A percentile compares a stretch with the other conserved stretches of the same genome.
These are phyloP conservation scores for Jaculus jaculus DNA, from an alignment of 2,113 vertebrate genomes.

Conservation along the genomic window DNA sequence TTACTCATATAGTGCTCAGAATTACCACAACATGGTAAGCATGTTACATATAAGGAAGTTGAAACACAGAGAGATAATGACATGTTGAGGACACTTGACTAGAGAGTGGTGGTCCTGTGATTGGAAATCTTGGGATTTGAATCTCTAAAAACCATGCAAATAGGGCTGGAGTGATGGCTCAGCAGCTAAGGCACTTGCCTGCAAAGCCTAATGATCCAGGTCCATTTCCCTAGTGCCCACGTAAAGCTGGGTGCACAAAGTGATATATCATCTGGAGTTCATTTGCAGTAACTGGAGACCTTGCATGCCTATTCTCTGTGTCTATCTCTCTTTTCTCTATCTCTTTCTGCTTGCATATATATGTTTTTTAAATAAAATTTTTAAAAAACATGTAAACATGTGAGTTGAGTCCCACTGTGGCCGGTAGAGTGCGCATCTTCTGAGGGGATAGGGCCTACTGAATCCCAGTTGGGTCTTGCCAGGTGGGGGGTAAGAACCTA, in stretches of 20 bases:
- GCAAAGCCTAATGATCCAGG: too few relatives aligned
- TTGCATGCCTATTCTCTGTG: too few relatives aligned
- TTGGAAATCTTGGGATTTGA: background rate
- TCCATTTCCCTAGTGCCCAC: too few relatives aligned
- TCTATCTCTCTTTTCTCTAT: too few relatives aligned
- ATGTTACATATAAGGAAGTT: background rate
- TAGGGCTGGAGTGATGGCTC: too few relatives aligned
- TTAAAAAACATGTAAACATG: background rate
- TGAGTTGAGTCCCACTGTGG: rapidly evolving
- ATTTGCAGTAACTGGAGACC: too few relatives aligned
- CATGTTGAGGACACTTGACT: background rate
- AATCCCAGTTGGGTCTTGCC: background rate
- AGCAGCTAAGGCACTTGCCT: too few relatives aligned
- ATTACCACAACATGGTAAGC: background rate
- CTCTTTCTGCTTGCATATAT: too few relatives aligned
- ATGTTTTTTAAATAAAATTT: too few relatives aligned
- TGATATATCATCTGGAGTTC: too few relatives aligned
- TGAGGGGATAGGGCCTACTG: background rate
- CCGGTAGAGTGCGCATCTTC: background rate
- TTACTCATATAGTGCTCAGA: background rate
- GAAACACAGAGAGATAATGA: background rate
- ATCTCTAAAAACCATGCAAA: rapidly evolving
- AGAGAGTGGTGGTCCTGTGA: background rate
- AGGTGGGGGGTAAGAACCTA: background rate
- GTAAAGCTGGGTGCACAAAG: too few relatives aligned